Conservation (phyloP, 2,888 invertebrate species). For the Drosophila silvestris region DNA sequence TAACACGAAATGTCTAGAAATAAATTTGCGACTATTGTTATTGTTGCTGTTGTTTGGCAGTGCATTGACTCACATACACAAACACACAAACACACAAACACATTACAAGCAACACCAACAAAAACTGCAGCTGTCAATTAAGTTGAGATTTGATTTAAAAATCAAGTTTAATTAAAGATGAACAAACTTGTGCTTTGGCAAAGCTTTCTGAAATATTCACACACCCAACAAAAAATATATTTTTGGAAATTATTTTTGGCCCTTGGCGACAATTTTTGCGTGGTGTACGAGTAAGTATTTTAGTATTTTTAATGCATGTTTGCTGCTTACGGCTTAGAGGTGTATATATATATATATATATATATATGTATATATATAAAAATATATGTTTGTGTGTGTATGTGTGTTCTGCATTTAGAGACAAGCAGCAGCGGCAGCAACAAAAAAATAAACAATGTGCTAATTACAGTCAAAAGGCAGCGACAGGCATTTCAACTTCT, state of each 20-base stretch:
- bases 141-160: not conserved
- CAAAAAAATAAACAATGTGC: constrained; percentile 66
- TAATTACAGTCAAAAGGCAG: constrained; percentile 74
- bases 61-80: constrained; percentile 63
- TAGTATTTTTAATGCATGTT: constrained; percentile 7
- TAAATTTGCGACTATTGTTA: constrained; percentile 33
- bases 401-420: constrained; percentile 31
- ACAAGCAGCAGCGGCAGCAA: constrained; percentile 7
- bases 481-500: constrained; percentile 66
- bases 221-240: not conserved
- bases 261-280: constrained; percentile 34
- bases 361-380: not conserved
- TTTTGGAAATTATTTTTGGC: constrained; percentile 5
- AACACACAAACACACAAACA: constrained; percentile 8
- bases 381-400: constrained; percentile 4
- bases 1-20: constrained; percentile 73
- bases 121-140: constrained; percentile 5
- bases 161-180: not conserved
- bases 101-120: constrained; percentile 11
- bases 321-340: not conserved
- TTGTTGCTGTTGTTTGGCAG: constrained; percentile 44
- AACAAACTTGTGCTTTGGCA: not conserved
- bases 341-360: not conserved
- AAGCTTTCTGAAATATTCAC: not conserved
- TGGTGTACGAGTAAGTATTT: constrained; percentile 12